A percentile compares a stretch with the other conserved stretches of the same genome.
Evolutionary conservation across 37 sponge, comb jelly and placozoan species (phyloP).

Genomic region (Chondrosia reniformis): DNA sequence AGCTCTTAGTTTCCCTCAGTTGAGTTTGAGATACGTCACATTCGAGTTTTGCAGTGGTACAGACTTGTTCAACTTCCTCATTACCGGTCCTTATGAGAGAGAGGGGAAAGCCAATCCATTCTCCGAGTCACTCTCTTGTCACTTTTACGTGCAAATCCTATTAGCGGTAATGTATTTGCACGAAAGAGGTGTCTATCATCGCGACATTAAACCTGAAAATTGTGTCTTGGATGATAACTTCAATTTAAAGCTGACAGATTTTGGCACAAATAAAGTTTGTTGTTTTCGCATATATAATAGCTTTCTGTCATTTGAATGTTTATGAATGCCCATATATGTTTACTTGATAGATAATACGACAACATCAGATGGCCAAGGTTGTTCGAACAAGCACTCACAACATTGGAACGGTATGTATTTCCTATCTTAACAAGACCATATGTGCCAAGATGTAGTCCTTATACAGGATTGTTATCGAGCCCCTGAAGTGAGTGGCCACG

Average conservation of each 20-base stretch:
- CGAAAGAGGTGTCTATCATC: constrained; percentile 72
- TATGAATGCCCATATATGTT: neutral
- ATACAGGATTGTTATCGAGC: constrained; percentile 59
- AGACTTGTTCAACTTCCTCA: constrained; percentile 74
- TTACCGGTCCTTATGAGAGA: constrained; percentile 67
- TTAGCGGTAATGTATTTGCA: constrained; percentile 77
- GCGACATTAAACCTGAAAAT: constrained; percentile 86
- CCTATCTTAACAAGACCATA: neutral
- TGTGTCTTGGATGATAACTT: constrained; percentile 69
- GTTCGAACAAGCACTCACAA: constrained; percentile 57
- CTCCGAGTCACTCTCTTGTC: constrained; percentile 66
- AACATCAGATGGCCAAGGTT: constrained; percentile 31
- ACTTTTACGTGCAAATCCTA: constrained; percentile 67
- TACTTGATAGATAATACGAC: constrained; percentile 21
- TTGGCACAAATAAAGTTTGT: constrained; percentile 82
- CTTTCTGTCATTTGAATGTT: neutral
- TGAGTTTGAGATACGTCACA: constrained; percentile 40
- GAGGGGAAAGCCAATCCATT: constrained; percentile 38
- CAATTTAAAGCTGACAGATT: constrained; percentile 78
- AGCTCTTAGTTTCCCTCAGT: too few relatives aligned
- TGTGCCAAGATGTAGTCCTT: neutral
- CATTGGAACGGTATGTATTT: constrained; percentile 47
- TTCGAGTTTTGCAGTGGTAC: constrained; percentile 82
- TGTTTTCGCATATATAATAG: neutral
- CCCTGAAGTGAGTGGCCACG: constrained; percentile 48